These are phyloP conservation scores for Sepiola atlantica DNA, from an alignment of 2,888 invertebrate species.

Conservation along the genomic window DNA sequence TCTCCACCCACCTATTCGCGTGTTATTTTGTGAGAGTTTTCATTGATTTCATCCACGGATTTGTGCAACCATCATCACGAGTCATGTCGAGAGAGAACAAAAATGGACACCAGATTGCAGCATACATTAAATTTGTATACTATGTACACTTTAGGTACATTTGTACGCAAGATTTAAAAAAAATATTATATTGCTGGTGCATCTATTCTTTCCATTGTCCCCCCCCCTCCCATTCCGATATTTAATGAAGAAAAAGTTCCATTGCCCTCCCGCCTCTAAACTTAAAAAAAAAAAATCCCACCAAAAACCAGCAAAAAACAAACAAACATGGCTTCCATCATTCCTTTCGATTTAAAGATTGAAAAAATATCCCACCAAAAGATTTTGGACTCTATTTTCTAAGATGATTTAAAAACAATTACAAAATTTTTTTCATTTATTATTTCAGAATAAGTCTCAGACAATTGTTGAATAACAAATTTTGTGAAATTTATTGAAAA, in stretches of 20 bases:
- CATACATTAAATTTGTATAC: neutral
- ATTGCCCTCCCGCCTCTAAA: too few relatives aligned
- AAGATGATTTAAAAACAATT: neutral
- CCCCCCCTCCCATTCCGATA: neutral
- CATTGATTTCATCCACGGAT: neutral
- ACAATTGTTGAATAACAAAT: neutral
- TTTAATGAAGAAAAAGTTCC: neutral
- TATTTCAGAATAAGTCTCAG: neutral
- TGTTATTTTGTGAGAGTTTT: neutral
- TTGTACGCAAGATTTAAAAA: neutral
- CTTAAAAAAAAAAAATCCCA: too few relatives aligned
- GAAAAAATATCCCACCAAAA: neutral
- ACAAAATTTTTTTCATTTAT: neutral
- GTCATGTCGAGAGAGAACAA: neutral
- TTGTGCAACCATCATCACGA: conserved; percentile 1
- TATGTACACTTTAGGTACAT: neutral
- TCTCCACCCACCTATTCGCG: neutral
- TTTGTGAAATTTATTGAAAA: neutral
- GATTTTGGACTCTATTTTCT: neutral
- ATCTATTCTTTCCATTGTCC: neutral
- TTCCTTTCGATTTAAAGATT: neutral
- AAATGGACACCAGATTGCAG: neutral
- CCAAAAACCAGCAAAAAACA: neutral
- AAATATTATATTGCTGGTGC: neutral
- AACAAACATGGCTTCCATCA: conserved; percentile 8